Evolutionary conservation across 2,888 invertebrate species (phyloP), one percentile per base, ranked within the genome.

Genomic region (Amphipoea oculea): DNA sequence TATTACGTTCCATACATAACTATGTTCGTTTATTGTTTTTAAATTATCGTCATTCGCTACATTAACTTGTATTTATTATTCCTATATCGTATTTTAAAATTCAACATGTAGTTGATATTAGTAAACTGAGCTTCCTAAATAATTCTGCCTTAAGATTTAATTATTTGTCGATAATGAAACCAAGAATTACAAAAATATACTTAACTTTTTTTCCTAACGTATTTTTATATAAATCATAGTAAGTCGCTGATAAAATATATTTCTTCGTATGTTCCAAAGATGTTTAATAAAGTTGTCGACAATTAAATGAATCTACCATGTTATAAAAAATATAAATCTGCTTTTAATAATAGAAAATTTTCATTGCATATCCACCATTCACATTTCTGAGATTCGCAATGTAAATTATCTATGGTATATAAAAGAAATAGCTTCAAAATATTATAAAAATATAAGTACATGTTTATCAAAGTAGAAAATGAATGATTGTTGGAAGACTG

Each of bases 401-500:
- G 76, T 54, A 69, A 74, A 81, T 84, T 86, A 29, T 84, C 67
- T 80, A 86, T 80, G 42, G 36, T 72, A 51, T 73, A 72, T 45
- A 17, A 74, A 73, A 78, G 42, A 63, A 86, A 73, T 78, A 75
- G 84, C 87, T 86, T 78, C 73, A 78, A 73, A 74, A 65, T 81
- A 57, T 86, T 78, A 63, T 78, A 60, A 81, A 84, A 77, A 73
- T 73, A 48, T 71, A 81, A 78, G 81, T 87, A 87, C 84, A 85
- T 74, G 76, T 83, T 79, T 81, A 84, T 74, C 68, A 65, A 71
- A 63, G 75, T 85, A 85, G 78, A 67, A 81, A 82, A 71, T 83
- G 78, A 75, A 82, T 80, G 88, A 76, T 87, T 80, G 84, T 80
- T 81, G 76, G 86, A 92, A 92, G 91, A 92, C 92, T 92, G 92